Evolutionary conservation across 2,797 vertebrate species (phyloP).

Genomic region (Jordanella pulchra): DNA sequence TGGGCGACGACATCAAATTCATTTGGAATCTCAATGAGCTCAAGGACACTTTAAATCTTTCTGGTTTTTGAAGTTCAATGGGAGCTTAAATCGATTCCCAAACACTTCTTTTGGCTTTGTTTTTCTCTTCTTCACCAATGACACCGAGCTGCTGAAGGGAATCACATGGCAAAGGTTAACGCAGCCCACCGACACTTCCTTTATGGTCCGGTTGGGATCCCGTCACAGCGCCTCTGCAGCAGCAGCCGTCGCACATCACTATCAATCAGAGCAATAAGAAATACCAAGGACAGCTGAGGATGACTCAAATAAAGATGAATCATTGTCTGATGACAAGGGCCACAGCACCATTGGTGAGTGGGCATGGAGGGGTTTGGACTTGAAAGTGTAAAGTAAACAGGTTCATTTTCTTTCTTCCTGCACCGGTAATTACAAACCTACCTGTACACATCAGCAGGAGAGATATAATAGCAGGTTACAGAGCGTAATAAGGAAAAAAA

Average conservation of each 20-base stretch:
- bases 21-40: not conserved
- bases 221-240: slow-evolving; percentile 22
- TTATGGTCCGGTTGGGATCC: slow-evolving; percentile 18
- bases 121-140: not conserved
- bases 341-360: not conserved
- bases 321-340: not conserved
- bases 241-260: slow-evolving; percentile 22
- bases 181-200: slow-evolving; percentile 27
- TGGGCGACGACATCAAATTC: not conserved
- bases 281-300: not conserved
- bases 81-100: not conserved
- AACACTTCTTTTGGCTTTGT: not conserved
- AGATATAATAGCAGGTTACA: slow-evolving; percentile 23
- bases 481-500: slow-evolving; percentile 22
- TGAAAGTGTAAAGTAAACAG: not conserved
- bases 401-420: not conserved
- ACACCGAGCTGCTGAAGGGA: not conserved
- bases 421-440: slow-evolving; percentile 28
- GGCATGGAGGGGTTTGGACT: not conserved
- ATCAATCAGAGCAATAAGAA: slow-evolving; percentile 24
- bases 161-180: slow-evolving; percentile 49
- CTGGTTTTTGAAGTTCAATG: not conserved
- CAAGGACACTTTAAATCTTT: too few relatives aligned
- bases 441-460: slow-evolving; percentile 9
- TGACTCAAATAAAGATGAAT: slow-evolving; percentile 12